A percentile compares a stretch with the other conserved stretches of the same genome.
Evolutionary conservation across 2,888 invertebrate species (phyloP).

Genomic region (Lydus trimaculatus): DNA sequence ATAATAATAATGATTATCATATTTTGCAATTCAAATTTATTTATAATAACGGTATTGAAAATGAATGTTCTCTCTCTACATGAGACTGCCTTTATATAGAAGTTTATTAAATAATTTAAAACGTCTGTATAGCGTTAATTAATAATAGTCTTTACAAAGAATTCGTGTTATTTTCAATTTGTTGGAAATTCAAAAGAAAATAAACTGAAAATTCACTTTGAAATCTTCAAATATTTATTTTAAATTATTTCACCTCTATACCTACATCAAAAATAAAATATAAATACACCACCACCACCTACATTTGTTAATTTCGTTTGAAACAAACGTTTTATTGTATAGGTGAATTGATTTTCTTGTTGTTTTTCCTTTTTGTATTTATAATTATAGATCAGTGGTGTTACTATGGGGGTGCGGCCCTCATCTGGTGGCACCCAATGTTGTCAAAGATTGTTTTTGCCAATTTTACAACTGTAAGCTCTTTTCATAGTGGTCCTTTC

Average conservation of each 20-base stretch:
- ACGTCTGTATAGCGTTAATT: neutral
- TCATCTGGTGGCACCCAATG: too few species aligned
- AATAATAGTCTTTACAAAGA: neutral
- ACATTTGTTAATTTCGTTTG: neutral
- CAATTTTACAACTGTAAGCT: too few species aligned
- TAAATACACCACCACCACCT: too few species aligned
- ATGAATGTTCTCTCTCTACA: neutral
- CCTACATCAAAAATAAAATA: too few species aligned
- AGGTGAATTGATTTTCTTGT: neutral
- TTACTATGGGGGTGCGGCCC: too few species aligned
- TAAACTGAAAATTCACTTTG: neutral
- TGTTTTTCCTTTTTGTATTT: too few species aligned
- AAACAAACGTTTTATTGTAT: neutral
- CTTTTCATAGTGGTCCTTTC: too few species aligned
- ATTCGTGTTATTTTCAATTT: neutral
- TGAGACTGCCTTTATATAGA: neutral
- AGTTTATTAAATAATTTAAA: neutral
- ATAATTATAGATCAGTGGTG: too few species aligned
- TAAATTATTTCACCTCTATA: too few species aligned
- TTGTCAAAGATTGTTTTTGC: too few species aligned
- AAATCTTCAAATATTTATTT: neutral
- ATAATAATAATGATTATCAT: neutral
- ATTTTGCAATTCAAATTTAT: neutral
- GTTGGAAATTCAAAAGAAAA: too few species aligned
- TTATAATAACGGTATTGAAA: slow-evolving; percentile 3